Percentiles rank a stretch among this genome's conserved stretches.
These are phyloP conservation scores for Mormoops blainvillei DNA, from an alignment of 2,113 vertebrate genomes.

Conservation along the genomic window DNA sequence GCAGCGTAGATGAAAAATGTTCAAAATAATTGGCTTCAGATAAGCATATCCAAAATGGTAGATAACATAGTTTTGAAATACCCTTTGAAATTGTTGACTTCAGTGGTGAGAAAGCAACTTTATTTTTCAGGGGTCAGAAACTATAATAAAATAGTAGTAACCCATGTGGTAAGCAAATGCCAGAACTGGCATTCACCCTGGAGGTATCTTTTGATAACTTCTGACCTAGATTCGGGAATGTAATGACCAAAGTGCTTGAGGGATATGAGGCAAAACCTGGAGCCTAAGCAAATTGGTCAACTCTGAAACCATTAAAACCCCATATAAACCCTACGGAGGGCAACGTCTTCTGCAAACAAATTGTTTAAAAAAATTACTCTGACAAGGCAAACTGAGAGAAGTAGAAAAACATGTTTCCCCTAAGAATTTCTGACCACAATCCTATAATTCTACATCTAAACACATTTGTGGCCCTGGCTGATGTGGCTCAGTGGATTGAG, in stretches of 20 bases:
- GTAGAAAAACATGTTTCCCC: neutral
- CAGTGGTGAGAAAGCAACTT: neutral
- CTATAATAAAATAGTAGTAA: slow-evolving; percentile 32
- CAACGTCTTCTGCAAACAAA: neutral
- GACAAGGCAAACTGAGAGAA: neutral
- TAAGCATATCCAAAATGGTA: neutral
- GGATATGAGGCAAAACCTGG: neutral
- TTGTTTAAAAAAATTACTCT: neutral
- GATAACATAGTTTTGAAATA: neutral
- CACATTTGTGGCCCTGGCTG: neutral
- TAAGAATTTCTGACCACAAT: neutral
- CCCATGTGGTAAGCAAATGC: slow-evolving; percentile 7
- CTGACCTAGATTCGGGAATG: slow-evolving; percentile 27
- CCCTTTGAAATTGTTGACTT: neutral
- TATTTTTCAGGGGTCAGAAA: slow-evolving; percentile 10
- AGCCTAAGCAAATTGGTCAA: slow-evolving; percentile 11
- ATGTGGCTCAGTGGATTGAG: too few relatives aligned
- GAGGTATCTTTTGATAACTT: slow-evolving; percentile 22
- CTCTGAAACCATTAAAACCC: slow-evolving; percentile 14
- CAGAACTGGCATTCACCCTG: slow-evolving; percentile 23
- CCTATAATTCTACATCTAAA: neutral
- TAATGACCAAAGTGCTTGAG: slow-evolving; percentile 23
- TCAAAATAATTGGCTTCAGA: neutral
- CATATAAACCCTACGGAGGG: neutral
- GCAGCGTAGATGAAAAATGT: neutral